Evolutionary conservation across 2,888 invertebrate genomes (phyloP).

Genomic region (Melipona beecheii): DNA sequence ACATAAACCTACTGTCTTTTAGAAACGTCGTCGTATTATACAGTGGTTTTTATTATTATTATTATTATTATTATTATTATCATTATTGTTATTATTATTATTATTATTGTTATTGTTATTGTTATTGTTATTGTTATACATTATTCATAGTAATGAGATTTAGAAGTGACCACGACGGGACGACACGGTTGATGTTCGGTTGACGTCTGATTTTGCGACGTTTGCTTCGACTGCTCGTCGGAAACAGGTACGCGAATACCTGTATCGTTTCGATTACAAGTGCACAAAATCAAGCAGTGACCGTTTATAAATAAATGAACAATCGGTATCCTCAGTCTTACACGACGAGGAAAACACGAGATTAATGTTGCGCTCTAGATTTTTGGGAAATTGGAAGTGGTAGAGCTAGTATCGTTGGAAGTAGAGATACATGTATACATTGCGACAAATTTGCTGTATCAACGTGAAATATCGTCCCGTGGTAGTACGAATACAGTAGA

Average conservation of each 20-base stretch:
- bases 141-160: conserved; percentile 65
- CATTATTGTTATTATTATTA: conserved; percentile 9
- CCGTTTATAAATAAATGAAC: too few species aligned
- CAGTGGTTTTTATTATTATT: conserved; percentile 70
- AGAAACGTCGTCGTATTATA: conserved; percentile 80
- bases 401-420: background rate
- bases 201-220: too few species aligned
- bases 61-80: conserved; percentile 10
- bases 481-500: conserved; percentile 78
- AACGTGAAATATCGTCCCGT: conserved; percentile 72
- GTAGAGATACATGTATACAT: background rate
- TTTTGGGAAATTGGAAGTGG: background rate
- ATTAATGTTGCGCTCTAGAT: too few species aligned
- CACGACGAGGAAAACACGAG: too few species aligned
- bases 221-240: background rate
- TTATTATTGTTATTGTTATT: too few species aligned
- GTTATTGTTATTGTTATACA: conserved; percentile 44
- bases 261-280: too few species aligned
- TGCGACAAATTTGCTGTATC: background rate
- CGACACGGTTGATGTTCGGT: conserved; percentile 22
- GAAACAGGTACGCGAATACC: too few species aligned
- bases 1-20: conserved; percentile 83
- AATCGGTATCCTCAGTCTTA: too few species aligned
- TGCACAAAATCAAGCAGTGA: too few species aligned
- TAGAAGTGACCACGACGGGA: conserved; percentile 64